phyloP scores from a whole-genome alignment of 2,113 vertebrate species.

The Rhea americana region DNA sequence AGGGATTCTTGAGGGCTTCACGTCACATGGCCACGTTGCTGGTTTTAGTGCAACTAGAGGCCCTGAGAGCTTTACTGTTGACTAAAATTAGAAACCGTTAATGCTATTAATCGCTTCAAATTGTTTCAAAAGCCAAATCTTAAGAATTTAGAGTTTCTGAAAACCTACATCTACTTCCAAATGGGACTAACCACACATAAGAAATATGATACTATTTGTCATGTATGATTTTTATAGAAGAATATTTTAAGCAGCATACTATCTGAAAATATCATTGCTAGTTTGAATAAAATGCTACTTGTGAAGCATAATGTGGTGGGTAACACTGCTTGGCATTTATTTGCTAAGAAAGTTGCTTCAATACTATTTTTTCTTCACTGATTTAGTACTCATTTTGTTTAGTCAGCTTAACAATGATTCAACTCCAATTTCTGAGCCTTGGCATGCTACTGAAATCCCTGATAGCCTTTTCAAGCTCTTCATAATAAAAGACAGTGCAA shows the following conservation, averaged over 20 bases:
- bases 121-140: not conserved
- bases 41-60: not conserved
- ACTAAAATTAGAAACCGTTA: not conserved
- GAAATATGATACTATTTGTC: not conserved
- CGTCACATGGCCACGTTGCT: not conserved
- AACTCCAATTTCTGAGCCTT: not conserved
- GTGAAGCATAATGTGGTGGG: accelerated
- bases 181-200: accelerated
- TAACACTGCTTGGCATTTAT: not conserved
- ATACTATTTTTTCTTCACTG: not conserved
- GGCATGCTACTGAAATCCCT: not conserved
- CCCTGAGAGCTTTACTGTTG: not conserved
- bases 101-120: accelerated
- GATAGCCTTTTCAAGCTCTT: not conserved
- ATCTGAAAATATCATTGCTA: not conserved
- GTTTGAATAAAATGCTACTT: not conserved
- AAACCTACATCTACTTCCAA: not conserved
- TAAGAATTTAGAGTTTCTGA: not conserved
- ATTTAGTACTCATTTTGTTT: not conserved
- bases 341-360: not conserved
- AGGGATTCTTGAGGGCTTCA: not conserved
- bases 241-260: not conserved
- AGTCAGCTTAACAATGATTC: not conserved
- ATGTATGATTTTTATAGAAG: not conserved
- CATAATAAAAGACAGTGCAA: not conserved